These are phyloP conservation scores for Meandrusa payeni DNA, from an alignment of 2,888 invertebrate species.

Conservation along the genomic window DNA sequence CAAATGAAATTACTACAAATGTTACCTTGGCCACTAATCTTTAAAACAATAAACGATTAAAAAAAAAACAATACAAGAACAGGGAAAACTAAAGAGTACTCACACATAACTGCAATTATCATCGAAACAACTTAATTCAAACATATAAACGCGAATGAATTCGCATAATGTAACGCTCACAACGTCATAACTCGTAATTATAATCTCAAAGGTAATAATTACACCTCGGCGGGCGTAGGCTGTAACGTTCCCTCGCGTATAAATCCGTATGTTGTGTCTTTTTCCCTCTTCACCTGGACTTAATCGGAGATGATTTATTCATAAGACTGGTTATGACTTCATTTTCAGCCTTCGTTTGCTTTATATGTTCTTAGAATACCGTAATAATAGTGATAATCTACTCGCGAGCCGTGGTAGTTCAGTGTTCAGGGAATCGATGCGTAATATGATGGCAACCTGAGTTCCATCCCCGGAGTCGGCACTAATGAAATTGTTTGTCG, in stretches of 20 bases:
- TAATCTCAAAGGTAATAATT: conserved; percentile 69
- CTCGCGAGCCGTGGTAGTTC: too few species aligned
- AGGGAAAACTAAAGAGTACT: not conserved
- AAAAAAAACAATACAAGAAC: not conserved
- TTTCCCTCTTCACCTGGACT: conserved; percentile 44
- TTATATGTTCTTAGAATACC: conserved; percentile 30
- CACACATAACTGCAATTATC: not conserved
- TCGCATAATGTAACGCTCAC: conserved; percentile 52
- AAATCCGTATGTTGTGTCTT: conserved; percentile 39
- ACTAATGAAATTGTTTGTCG: too few species aligned
- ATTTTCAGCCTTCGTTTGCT: conserved; percentile 39
- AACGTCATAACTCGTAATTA: conserved; percentile 61
- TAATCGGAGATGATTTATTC: conserved; percentile 55
- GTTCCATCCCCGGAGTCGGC: too few species aligned
- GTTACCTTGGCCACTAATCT: too few species aligned
- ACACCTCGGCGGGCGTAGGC: conserved; percentile 37
- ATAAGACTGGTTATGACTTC: conserved; percentile 45
- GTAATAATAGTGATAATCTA: too few species aligned
- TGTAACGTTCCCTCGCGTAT: conserved; percentile 24
- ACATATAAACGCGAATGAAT: conserved; percentile 34
- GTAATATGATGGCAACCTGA: too few species aligned
- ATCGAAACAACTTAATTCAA: conserved; percentile 19
- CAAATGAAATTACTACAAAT: too few species aligned
- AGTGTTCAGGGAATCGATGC: too few species aligned
- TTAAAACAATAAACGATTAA: not conserved